Evolutionary conservation across 92 coral and sea anemone species (phyloP).

Genomic region (Diadumene lineata): DNA sequence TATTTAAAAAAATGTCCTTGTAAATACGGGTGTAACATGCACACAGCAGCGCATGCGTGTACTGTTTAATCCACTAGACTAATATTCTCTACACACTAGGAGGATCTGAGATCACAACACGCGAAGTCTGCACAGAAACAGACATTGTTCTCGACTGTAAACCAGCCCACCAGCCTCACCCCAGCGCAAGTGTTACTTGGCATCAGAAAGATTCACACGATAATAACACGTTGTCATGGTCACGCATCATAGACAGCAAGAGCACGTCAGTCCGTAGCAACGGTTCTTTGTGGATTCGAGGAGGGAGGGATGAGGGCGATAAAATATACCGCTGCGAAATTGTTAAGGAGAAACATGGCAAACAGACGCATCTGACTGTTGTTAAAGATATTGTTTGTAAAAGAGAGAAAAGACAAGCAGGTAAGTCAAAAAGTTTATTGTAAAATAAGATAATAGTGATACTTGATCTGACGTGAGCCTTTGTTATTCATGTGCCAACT

Average conservation of each 20-base stretch:
- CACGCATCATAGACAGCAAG: neutral
- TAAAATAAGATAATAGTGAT: too few relatives aligned
- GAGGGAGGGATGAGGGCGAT: constrained; percentile 17
- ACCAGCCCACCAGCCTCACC: constrained; percentile 10
- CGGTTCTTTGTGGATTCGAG: constrained; percentile 28
- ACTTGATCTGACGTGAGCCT: too few relatives aligned
- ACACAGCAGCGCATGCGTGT: too few relatives aligned
- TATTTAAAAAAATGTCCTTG: too few relatives aligned
- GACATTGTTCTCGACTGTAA: constrained; percentile 25
- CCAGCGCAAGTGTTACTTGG: constrained; percentile 10
- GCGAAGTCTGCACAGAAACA: constrained; percentile 31
- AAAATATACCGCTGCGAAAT: constrained; percentile 22
- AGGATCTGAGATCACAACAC: constrained; percentile 7
- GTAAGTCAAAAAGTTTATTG: too few relatives aligned
- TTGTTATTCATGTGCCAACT: too few relatives aligned
- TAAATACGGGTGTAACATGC: too few relatives aligned
- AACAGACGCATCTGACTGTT: constrained; percentile 20
- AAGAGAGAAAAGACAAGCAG: constrained; percentile 5
- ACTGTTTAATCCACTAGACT: too few relatives aligned
- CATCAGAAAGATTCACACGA: constrained; percentile 2
- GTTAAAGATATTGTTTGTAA: constrained; percentile 19
- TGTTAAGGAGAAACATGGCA: constrained; percentile 6
- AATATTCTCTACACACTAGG: neutral
- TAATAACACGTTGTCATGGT: constrained; percentile 8
- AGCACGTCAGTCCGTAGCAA: constrained; percentile 12